These are phyloP conservation scores for Varroa destructor DNA, from an alignment of 1,140 invertebrate genomes.

Conservation along the genomic window DNA sequence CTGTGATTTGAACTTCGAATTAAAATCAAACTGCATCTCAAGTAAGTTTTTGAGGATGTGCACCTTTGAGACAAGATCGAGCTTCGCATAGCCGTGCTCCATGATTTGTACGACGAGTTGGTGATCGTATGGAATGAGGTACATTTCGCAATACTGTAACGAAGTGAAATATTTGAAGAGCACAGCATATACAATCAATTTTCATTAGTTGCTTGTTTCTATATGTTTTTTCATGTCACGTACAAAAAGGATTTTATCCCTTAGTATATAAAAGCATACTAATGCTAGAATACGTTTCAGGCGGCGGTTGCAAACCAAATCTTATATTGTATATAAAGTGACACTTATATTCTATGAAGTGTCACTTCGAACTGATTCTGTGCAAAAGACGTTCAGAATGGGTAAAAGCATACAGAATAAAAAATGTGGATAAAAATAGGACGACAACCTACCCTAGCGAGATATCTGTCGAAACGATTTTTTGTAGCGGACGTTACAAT, in stretches of 20 bases:
- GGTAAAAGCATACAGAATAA: too few relatives aligned
- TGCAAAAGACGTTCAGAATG: too few relatives aligned
- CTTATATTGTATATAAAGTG: too few relatives aligned
- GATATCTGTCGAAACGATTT: slow-evolving; percentile 74
- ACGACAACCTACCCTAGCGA: slow-evolving; percentile 52
- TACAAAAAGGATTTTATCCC: slow-evolving; percentile 3
- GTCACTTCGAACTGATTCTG: too few relatives aligned
- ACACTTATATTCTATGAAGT: too few relatives aligned
- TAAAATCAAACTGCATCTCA: slow-evolving; percentile 85
- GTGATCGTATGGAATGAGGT: neutral
- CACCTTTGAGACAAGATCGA: slow-evolving; percentile 10
- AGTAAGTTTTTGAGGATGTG: slow-evolving; percentile 55
- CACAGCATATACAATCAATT: slow-evolving; percentile 45
- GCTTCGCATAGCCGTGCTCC: slow-evolving; percentile 20
- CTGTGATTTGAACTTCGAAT: slow-evolving; percentile 81
- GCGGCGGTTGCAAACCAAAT: too few relatives aligned
- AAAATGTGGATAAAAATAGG: too few relatives aligned
- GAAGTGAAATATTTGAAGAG: slow-evolving; percentile 70
- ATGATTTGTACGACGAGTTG: neutral
- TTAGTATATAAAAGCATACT: neutral
- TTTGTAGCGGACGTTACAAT: slow-evolving; percentile 60
- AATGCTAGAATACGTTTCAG: neutral
- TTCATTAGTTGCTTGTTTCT: neutral
- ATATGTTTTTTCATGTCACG: slow-evolving; percentile 1
- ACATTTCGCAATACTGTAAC: slow-evolving; percentile 36